A percentile compares a stretch with the other conserved stretches of the same genome.
Evolutionary conservation across 92 coral and sea anemone genomes (phyloP).

Genomic region (Pocillopora meandrina): DNA sequence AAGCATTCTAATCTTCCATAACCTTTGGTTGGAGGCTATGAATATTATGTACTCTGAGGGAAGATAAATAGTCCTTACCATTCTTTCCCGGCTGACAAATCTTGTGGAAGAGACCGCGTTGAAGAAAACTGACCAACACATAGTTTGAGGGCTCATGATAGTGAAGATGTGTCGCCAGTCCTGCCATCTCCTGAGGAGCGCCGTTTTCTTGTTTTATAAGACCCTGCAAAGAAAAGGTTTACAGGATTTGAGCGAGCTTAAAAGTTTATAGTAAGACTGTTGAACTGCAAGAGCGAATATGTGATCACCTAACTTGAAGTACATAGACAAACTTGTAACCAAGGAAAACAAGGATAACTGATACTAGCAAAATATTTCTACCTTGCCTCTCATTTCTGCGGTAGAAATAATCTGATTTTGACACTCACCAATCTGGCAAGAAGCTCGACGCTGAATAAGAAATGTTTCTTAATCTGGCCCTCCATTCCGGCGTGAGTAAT

Average conservation of each 20-base stretch:
- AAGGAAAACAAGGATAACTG: no score
- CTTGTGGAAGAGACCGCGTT: conserved; percentile 65
- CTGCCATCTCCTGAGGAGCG: conserved; percentile 80
- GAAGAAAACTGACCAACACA: conserved; percentile 66
- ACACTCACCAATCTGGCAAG: conserved; percentile 76
- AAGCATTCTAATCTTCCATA: no score
- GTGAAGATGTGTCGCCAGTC: conserved; percentile 82
- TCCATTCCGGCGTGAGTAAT: conserved; percentile 58
- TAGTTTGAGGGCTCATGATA: conserved; percentile 82
- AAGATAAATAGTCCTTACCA: background rate
- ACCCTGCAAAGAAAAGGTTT: conserved; percentile 33
- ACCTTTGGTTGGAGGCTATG: no score
- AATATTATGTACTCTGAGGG: no score
- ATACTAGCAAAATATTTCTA: no score
- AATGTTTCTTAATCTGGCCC: conserved; percentile 71
- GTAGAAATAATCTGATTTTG: no score
- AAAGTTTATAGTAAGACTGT: no score
- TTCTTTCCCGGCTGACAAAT: conserved; percentile 41
- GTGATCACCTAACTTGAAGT: no score
- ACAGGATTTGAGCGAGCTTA: no score
- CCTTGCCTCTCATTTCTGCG: no score
- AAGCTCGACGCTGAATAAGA: conserved; percentile 78
- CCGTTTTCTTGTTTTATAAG: conserved; percentile 61
- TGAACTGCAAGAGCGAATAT: no score
- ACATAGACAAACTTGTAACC: no score